Base-by-base conservation (phyloP, 2,888 invertebrate genomes). In the Darwinula stevensoni region DNA sequence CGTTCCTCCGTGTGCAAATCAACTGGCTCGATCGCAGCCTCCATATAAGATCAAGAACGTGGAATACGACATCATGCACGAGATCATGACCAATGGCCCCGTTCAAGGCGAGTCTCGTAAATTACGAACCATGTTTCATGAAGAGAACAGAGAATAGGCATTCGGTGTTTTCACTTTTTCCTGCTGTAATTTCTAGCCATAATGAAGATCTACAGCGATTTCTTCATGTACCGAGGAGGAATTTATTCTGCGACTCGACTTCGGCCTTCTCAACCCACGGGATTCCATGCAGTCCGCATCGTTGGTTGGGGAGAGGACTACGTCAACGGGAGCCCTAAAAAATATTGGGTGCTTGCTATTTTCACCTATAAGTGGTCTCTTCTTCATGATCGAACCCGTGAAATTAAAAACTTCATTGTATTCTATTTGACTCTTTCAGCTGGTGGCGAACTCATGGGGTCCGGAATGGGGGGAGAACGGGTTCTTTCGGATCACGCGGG, bases 381-480 rank as follows among this genome's bases (percentile, higher is more conserved):
- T n/a, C 29, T 28, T 12, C 5, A 28, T 13, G 12, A 18, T n/a
- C 6, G n/a, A 18, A n/a, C 22, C 22, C 6, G 22, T 6, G 6
- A 18, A n/a, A 9, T 18, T 18, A n/a, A n/a, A 18, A 18, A 18
- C 6, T 28, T n/a, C 29, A 28, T 28, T 12, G 29, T 28, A 13
- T 12, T n/a, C n/a, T n/a, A 27, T 16, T 11, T 16, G 6, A 3
- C n/a, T 9, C 9, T 52, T 56, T 3, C 56, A 88, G 86, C 59
- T 75, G 45, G 78, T 72, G 27, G 78, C 78, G 30, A 91, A 91
- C 54, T 82, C 82, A 17, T 91, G 91, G 91, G 88, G 91, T 5
- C 45, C 51, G 0, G 56, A 65, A 40, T 91, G 88, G 88, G 91
- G 88, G 6, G 84, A 88, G 47, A 57, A 65, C 37, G 91, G 91